These are phyloP conservation scores for Dasyornis broadbenti DNA, from an alignment of 2,113 vertebrate species.

Conservation along the genomic window DNA sequence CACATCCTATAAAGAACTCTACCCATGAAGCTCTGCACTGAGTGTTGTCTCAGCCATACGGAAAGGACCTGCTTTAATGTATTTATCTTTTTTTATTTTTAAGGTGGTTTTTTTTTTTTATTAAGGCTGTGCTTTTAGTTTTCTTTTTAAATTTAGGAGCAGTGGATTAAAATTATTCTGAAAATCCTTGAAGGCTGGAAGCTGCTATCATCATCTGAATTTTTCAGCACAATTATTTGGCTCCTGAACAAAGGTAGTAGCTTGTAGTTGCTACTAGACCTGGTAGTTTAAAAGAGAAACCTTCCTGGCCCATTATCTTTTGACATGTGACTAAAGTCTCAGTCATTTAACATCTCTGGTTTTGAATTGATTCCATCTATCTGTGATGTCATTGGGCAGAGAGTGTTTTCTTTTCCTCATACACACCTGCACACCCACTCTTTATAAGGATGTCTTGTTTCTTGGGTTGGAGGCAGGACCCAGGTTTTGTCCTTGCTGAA, in stretches of 20 bases:
- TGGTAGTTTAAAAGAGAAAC: not conserved
- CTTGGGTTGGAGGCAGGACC: not conserved
- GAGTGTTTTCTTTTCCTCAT: not conserved
- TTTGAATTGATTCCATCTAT: not conserved
- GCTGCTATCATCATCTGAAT: not conserved
- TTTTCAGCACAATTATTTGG: not conserved
- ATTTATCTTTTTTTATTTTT: not conserved
- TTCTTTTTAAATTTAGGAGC: not conserved
- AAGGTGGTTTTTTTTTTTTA: not conserved
- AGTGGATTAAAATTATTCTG: not conserved
- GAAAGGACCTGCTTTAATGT: not conserved
- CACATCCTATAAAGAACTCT: too few species aligned
- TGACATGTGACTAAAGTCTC: not conserved
- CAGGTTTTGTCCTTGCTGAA: not conserved
- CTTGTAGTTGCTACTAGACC: too few species aligned
- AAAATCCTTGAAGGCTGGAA: not conserved
- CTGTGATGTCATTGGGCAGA: not conserved
- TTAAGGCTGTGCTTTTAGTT: not conserved
- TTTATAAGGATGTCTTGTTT: not conserved
- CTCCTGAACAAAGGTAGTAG: not conserved
- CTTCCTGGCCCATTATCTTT: not conserved
- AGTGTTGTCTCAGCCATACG: not conserved
- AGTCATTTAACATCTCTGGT: not conserved
- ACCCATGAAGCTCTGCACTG: not conserved
- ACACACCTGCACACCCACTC: accelerated